phyloP scores from a whole-genome alignment of 2,888 invertebrate species.

The Steinernema hermaphroditum region DNA sequence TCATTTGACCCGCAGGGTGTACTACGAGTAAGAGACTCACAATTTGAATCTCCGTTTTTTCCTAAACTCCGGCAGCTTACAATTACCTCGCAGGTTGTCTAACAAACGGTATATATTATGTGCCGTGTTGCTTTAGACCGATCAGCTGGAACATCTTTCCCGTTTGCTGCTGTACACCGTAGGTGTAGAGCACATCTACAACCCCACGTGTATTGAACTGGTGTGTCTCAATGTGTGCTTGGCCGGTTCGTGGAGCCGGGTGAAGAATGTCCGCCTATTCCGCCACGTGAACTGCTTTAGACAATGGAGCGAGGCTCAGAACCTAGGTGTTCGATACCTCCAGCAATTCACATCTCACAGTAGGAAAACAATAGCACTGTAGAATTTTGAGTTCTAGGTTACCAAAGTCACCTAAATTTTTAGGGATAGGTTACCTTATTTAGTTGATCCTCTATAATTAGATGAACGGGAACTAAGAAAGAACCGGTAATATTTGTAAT shows the following conservation, averaged over 20 bases:
- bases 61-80: conserved; percentile 54
- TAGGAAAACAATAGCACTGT: not conserved
- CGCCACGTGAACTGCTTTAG: conserved; percentile 57
- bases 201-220: conserved; percentile 54
- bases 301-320: conserved; percentile 57
- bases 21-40: conserved; percentile 34
- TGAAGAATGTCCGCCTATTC: conserved; percentile 53
- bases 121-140: conserved; percentile 43
- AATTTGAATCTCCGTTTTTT: conserved; percentile 46
- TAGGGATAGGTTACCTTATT: too few species aligned
- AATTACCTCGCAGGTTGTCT: conserved; percentile 51
- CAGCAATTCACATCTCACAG: conserved; percentile 50
- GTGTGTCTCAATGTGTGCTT: conserved; percentile 52
- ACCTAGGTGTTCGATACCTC: conserved; percentile 55
- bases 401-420: too few species aligned
- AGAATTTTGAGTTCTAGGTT: not conserved
- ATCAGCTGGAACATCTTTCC: conserved; percentile 54
- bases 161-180: conserved; percentile 52
- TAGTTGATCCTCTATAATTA: too few species aligned
- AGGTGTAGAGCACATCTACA: conserved; percentile 53
- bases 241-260: conserved; percentile 52
- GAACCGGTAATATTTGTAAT: too few species aligned
- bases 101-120: not conserved
- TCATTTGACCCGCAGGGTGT: conserved; percentile 33
- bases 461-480: too few species aligned